Conservation (phyloP, 2,888 invertebrate genomes). For the Allolobophora icterica region DNA sequence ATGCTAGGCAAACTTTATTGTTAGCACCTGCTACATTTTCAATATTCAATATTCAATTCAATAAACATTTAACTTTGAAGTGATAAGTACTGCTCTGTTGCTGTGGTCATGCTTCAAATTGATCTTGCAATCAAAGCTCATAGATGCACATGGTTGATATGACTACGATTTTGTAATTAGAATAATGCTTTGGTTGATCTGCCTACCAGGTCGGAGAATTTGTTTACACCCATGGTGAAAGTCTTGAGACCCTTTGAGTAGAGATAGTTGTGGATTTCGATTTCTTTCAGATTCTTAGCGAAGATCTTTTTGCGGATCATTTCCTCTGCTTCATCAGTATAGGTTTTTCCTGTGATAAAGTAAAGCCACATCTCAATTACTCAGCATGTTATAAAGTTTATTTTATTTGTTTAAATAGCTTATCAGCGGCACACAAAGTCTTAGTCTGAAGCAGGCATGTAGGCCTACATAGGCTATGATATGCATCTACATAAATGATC, state of each 20-base stretch:
- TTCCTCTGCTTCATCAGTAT: constrained; percentile 37
- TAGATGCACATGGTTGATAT: neutral
- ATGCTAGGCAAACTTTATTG: neutral
- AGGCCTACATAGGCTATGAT: too few species aligned
- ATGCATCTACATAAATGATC: too few species aligned
- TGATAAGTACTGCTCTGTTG: too few species aligned
- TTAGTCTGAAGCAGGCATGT: too few species aligned
- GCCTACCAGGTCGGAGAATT: constrained; percentile 51
- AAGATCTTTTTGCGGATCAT: constrained; percentile 35
- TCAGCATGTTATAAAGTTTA: too few species aligned
- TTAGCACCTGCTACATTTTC: neutral
- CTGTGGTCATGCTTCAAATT: neutral
- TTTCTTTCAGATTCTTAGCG: constrained; percentile 41
- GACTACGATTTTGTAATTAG: neutral
- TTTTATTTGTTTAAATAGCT: neutral
- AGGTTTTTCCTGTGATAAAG: constrained; percentile 39
- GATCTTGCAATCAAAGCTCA: neutral
- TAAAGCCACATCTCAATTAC: neutral
- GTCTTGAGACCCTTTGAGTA: constrained; percentile 43
- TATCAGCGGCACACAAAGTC: neutral
- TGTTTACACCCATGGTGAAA: constrained; percentile 49
- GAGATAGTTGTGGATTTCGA: constrained; percentile 48
- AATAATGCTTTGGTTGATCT: neutral
- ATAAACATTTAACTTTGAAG: too few species aligned
- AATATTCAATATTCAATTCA: too few species aligned